Percentiles rank a stretch among this genome's conserved stretches.
Conservation (phyloP, 2,797 vertebrate genomes). For the Spinus olivaceus region DNA sequence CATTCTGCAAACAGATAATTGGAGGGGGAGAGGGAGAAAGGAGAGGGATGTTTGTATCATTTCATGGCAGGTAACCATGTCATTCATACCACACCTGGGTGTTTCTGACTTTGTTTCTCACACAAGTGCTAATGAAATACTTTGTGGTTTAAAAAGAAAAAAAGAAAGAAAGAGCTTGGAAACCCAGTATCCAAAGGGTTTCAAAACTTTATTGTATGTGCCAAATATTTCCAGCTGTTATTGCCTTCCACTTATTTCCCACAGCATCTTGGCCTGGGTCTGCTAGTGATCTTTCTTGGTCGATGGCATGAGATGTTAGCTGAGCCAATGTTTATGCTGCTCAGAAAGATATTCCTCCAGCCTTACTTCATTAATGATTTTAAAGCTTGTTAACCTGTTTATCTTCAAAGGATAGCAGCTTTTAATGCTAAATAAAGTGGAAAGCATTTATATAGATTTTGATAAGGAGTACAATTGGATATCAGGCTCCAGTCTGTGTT, state of each 20-base stretch:
- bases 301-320: conserved; percentile 63
- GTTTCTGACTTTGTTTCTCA: conserved; percentile 8
- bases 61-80: background rate
- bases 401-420: conserved; percentile 56
- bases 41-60: background rate
- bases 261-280: conserved; percentile 66
- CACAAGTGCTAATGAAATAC: background rate
- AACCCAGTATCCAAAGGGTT: conserved; percentile 41
- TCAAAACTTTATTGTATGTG: conserved; percentile 53
- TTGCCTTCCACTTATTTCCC: conserved; percentile 67
- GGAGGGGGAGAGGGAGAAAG: background rate
- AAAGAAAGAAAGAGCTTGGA: background rate
- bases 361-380: conserved; percentile 55
- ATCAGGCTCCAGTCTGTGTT: background rate
- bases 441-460: background rate
- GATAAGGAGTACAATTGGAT: conserved; percentile 13
- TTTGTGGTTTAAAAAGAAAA: background rate
- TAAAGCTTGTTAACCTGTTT: conserved; percentile 62
- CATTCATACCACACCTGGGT: background rate
- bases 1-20: background rate
- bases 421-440: conserved; percentile 9
- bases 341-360: conserved; percentile 49
- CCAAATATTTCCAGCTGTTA: conserved; percentile 72
- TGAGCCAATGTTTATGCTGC: conserved; percentile 66
- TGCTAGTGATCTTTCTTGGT: conserved; percentile 34